Percentiles rank a stretch among this genome's conserved stretches.
Conservation (phyloP, 2,113 vertebrate genomes). For the Dipodomys spectabilis region DNA sequence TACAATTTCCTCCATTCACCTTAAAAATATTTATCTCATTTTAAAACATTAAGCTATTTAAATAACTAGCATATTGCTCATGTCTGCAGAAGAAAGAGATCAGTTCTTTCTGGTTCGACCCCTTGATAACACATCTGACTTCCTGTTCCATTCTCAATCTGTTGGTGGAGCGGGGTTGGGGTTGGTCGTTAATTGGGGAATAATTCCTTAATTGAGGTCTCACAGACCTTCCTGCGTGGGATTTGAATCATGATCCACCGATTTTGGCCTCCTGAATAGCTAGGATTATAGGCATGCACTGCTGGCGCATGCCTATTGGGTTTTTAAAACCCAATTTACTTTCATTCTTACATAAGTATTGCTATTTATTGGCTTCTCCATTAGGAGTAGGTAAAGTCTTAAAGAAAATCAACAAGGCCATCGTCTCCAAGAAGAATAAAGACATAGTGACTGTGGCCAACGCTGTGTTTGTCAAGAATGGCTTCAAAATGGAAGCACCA, state of each 20-base stretch:
- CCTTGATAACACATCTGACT: not conserved
- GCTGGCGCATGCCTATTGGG: no score
- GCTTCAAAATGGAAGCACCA: constrained; percentile 89
- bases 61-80: not conserved
- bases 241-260: no score
- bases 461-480: constrained; percentile 91
- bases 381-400: constrained; percentile 94
- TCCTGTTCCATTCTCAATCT: not conserved
- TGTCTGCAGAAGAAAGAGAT: not conserved
- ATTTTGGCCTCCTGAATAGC: no score
- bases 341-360: not conserved
- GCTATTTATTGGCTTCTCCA: constrained; percentile 60
- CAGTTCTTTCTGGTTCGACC: not conserved
- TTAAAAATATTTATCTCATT: not conserved
- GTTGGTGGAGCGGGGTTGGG: no score
- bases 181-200: no score
- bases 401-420: constrained; percentile 94
- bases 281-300: not conserved
- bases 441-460: constrained; percentile 94
- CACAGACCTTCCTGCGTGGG: no score
- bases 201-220: no score
- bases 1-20: not conserved
- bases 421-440: constrained; percentile 94
- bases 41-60: constrained; percentile 35
- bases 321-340: not conserved